Percentiles rank a stretch among this genome's conserved stretches.
phyloP scores from a whole-genome alignment of 2,888 invertebrate species.

The Rhamphomyia laevipes region DNA sequence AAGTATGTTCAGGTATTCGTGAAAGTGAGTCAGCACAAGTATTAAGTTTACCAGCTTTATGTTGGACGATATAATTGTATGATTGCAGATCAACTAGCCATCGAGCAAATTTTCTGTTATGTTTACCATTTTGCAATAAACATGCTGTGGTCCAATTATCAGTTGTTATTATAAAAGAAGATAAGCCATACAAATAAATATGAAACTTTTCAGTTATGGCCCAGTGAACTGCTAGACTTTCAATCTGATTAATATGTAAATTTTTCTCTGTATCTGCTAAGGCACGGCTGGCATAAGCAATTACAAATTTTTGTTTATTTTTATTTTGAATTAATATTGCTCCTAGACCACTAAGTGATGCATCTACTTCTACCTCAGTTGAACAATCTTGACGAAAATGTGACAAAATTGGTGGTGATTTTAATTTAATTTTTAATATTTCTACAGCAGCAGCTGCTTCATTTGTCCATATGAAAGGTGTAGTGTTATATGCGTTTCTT shows the following conservation, averaged over 20 bases:
- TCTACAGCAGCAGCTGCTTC: background rate
- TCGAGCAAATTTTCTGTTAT: slow-evolving; percentile 4
- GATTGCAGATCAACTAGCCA: slow-evolving; percentile 6
- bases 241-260: background rate
- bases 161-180: slow-evolving; percentile 1
- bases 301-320: background rate
- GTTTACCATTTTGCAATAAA: slow-evolving; percentile 4
- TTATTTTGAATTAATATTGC: background rate
- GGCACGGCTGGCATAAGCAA: background rate
- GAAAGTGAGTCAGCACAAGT: slow-evolving; percentile 2
- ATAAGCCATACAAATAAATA: slow-evolving; percentile 4
- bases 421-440: background rate
- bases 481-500: background rate
- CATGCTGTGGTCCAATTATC: slow-evolving; percentile 8
- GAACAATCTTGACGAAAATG: background rate
- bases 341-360: background rate
- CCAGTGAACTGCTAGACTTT: background rate
- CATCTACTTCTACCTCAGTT: background rate
- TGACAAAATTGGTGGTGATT: background rate
- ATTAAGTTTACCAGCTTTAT: slow-evolving; percentile 4
- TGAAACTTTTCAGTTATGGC: slow-evolving; percentile 1
- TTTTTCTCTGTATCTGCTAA: background rate
- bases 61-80: slow-evolving; percentile 5
- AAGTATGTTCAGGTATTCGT: background rate
- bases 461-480: slow-evolving; percentile 2